These are phyloP conservation scores for Pyrocoelia pectoralis DNA, from an alignment of 2,888 invertebrate species.

Conservation along the genomic window DNA sequence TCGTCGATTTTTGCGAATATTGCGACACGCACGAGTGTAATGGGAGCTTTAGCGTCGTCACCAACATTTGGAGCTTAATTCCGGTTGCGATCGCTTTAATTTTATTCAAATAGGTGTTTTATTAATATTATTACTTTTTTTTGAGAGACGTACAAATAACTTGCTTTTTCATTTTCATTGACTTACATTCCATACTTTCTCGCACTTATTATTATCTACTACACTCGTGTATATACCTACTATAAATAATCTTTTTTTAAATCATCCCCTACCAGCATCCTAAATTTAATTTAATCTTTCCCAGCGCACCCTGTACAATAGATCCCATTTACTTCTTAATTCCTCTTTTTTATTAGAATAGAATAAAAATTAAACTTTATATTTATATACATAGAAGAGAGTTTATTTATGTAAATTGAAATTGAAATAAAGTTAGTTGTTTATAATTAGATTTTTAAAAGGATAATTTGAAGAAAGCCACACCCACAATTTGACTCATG, in stretches of 20 bases:
- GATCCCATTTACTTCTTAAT: neutral
- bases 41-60: conserved; percentile 60
- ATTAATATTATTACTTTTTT: neutral
- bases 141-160: conserved; percentile 5
- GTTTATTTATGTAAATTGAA: neutral
- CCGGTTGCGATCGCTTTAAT: conserved; percentile 28
- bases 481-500: neutral
- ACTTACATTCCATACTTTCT: conserved; percentile 25
- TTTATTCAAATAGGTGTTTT: conserved; percentile 28
- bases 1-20: conserved; percentile 70
- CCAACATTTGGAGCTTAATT: conserved; percentile 55
- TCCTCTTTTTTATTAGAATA: conserved; percentile 4
- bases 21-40: conserved; percentile 77
- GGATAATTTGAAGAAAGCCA: neutral
- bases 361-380: neutral
- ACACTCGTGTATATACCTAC: neutral
- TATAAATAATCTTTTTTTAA: neutral
- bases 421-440: neutral
- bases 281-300: conserved; percentile 2
- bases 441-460: neutral
- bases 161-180: conserved; percentile 19
- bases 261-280: neutral
- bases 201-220: conserved; percentile 6
- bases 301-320: neutral
- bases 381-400: neutral